Base-by-base conservation (phyloP, 2,888 invertebrate species). In the Protodeltote pygarga region DNA sequence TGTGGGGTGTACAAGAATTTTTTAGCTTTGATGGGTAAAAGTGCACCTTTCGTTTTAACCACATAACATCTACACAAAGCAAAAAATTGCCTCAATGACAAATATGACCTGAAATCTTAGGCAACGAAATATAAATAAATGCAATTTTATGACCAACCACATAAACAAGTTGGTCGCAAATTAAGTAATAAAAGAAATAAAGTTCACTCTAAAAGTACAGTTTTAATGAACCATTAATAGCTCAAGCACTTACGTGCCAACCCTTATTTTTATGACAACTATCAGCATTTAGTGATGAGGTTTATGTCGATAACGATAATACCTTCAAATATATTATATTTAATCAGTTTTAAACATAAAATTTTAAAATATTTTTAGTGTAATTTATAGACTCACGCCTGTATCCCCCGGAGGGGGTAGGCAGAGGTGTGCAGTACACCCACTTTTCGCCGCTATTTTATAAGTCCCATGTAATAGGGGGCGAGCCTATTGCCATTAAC, bases 201-300 rank as follows among this genome's bases (percentile, higher is more conserved):
- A 69, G 33, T 59, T 59, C 40, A 48, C 53, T 33, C 42, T 25
- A 38, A 60, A 61, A 55, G 67, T 68, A 64, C 44, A 60, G 55
- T 46, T 61, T 69, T 73, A 69, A 65, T 63, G 59, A 59, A 42
- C 53, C 39, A 62, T 67, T 71, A 64, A 69, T 62, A 61, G 64
- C 38, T 44, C 28, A 51, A 52, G 49, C 54, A 65, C 39, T 64
- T 48, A 52, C 54, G 55, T 63, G 38, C 37, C 38, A 45, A 54
- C 54, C 48, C 60, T 48, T 52, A 58, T 51, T 59, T 62, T 58
- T 60, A 51, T 55, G 53, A 59, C 50, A 58, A 54, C 51, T 54
- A 65, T 62, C 62, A 69, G 50, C 58, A 62, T 61, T 61, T 54
- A 61, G 66, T 52, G 62, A n/a, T 50, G 64, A 21, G 33, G 16